These are phyloP conservation scores for Zaprionus taronus DNA, from an alignment of 1,140 invertebrate species.

Conservation along the genomic window DNA sequence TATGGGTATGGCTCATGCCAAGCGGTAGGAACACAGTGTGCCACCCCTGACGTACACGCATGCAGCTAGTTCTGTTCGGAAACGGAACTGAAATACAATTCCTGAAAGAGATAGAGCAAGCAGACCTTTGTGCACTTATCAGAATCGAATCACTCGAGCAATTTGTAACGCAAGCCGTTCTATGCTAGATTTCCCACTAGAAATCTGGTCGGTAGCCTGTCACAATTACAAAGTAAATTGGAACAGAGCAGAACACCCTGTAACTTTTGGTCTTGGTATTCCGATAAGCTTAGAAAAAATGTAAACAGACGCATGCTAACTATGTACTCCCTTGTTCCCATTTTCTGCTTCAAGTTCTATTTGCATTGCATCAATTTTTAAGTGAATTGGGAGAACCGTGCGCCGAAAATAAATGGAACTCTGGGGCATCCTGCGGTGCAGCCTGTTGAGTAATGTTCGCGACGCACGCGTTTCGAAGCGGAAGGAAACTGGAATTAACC, in stretches of 20 bases:
- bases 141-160: constrained; percentile 64
- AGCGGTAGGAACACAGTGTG: background rate
- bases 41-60: background rate
- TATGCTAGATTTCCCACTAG: background rate
- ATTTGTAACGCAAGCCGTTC: constrained; percentile 64
- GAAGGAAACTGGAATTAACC: constrained; percentile 49
- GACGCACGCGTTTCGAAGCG: constrained; percentile 57
- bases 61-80: too few relatives aligned
- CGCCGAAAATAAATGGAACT: constrained; percentile 10
- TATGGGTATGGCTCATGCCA: constrained; percentile 45
- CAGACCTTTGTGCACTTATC: too few relatives aligned
- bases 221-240: constrained; percentile 31
- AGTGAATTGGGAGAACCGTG: constrained; percentile 23
- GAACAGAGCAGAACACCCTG: constrained; percentile 10
- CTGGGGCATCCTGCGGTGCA: constrained; percentile 51
- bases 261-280: background rate
- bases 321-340: constrained; percentile 15
- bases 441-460: constrained; percentile 58
- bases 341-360: constrained; percentile 34
- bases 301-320: constrained; percentile 52
- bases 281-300: constrained; percentile 57
- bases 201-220: constrained; percentile 40
- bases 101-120: too few relatives aligned
- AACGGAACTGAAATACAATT: too few relatives aligned
- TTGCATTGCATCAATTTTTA: constrained; percentile 57